Percentiles rank a stretch among this genome's conserved stretches.
These are phyloP conservation scores for Chymomyza amoena DNA, from an alignment of 2,888 invertebrate species.

Conservation along the genomic window DNA sequence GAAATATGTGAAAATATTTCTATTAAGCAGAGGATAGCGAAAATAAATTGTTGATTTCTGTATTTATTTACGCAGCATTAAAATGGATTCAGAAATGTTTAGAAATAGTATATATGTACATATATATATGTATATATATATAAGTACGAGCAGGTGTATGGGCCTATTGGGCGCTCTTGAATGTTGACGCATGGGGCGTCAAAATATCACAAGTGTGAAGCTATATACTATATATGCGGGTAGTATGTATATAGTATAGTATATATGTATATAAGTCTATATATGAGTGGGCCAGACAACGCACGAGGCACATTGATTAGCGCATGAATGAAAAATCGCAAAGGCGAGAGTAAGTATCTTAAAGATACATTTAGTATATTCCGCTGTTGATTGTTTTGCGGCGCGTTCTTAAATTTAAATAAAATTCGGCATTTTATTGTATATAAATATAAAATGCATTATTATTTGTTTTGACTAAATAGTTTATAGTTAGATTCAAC, in stretches of 20 bases:
- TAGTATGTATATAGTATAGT: slow-evolving; percentile 20
- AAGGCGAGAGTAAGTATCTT: slow-evolving; percentile 8
- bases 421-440: neutral
- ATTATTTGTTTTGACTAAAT: slow-evolving; percentile 42
- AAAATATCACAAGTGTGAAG: slow-evolving; percentile 31
- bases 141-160: slow-evolving; percentile 56
- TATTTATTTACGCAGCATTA: slow-evolving; percentile 70
- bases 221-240: slow-evolving; percentile 5
- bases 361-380: slow-evolving; percentile 29
- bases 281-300: neutral
- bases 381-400: slow-evolving; percentile 20
- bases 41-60: slow-evolving; percentile 34
- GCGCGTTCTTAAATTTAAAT: neutral
- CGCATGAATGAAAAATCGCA: slow-evolving; percentile 66
- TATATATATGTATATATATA: neutral
- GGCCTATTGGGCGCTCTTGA: slow-evolving; percentile 8
- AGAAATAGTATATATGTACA: slow-evolving; percentile 28
- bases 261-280: neutral
- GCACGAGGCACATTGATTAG: slow-evolving; percentile 43
- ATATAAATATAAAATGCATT: slow-evolving; percentile 36
- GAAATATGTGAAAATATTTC: neutral
- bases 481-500: slow-evolving; percentile 30
- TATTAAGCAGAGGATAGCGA: neutral
- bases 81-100: slow-evolving; percentile 53
- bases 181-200: slow-evolving; percentile 59